phyloP scores from a whole-genome alignment of 2,113 vertebrate genomes.

The Thunnus thynnus region DNA sequence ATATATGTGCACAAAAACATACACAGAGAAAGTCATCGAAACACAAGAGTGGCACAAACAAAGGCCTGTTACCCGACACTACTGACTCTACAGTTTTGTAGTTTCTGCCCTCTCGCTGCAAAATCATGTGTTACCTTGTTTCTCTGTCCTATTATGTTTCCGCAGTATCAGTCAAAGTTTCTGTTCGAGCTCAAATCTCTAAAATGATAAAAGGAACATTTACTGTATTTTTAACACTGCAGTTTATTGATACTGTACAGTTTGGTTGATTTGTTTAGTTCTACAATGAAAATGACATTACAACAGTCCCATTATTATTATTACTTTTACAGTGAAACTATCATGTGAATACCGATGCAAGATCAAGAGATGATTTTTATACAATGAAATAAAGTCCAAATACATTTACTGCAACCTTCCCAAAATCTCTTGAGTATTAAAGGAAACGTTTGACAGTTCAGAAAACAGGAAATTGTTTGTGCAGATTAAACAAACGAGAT shows the following conservation, averaged over 20 bases:
- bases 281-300: not conserved
- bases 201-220: conserved; percentile 13
- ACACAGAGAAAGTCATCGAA: conserved; percentile 3
- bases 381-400: not conserved
- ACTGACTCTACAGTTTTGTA: conserved; percentile 7
- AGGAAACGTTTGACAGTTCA: not conserved
- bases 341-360: not conserved
- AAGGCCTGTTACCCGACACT: conserved; percentile 47
- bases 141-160: conserved; percentile 33
- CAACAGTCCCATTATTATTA: not conserved
- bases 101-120: conserved; percentile 52
- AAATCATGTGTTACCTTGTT: conserved; percentile 39
- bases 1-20: not conserved
- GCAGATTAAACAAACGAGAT: not conserved
- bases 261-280: conserved; percentile 42
- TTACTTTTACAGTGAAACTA: conserved; percentile 13
- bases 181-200: conserved; percentile 16
- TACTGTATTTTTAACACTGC: conserved; percentile 11
- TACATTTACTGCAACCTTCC: not conserved
- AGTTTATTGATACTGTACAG: conserved; percentile 44
- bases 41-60: conserved; percentile 27
- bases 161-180: conserved; percentile 58
- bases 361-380: not conserved
- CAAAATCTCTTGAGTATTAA: not conserved
- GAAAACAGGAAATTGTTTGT: not conserved